Conservation (phyloP, 1,140 invertebrate species). For the Hermetia illucens region DNA sequence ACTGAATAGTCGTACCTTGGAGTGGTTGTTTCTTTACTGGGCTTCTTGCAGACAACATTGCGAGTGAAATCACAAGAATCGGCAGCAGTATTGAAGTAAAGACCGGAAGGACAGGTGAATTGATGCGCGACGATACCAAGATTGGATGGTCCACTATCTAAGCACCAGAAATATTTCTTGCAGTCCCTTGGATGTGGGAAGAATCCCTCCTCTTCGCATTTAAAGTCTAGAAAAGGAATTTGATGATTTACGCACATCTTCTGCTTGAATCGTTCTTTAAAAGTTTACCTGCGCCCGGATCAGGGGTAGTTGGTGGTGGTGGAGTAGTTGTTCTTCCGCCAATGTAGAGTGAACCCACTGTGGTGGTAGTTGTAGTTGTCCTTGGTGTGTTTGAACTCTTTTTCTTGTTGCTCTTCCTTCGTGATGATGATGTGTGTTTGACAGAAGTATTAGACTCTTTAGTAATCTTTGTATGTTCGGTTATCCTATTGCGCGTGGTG, state of each 20-base stretch:
- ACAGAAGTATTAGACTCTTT: too few relatives aligned
- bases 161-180: slow-evolving; percentile 90
- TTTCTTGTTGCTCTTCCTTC: slow-evolving; percentile 7
- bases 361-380: slow-evolving; percentile 23
- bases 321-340: slow-evolving; percentile 48
- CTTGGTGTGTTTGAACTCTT: slow-evolving; percentile 11
- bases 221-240: slow-evolving; percentile 47
- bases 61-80: slow-evolving; percentile 85
- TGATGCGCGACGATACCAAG: slow-evolving; percentile 82
- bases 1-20: too few relatives aligned
- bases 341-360: slow-evolving; percentile 30
- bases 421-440: background rate
- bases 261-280: background rate
- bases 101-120: slow-evolving; percentile 82
- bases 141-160: slow-evolving; percentile 76
- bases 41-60: slow-evolving; percentile 62
- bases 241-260: background rate
- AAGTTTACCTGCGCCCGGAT: slow-evolving; percentile 62
- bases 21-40: slow-evolving; percentile 38
- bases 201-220: slow-evolving; percentile 87
- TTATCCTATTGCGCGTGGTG: slow-evolving; percentile 12
- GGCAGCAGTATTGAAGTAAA: slow-evolving; percentile 81
- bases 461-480: background rate
- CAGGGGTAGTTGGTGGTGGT: slow-evolving; percentile 76
- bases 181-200: slow-evolving; percentile 85